Conservation (phyloP, 2,113 vertebrate species). For the Neolamprologus falcicula region DNA sequence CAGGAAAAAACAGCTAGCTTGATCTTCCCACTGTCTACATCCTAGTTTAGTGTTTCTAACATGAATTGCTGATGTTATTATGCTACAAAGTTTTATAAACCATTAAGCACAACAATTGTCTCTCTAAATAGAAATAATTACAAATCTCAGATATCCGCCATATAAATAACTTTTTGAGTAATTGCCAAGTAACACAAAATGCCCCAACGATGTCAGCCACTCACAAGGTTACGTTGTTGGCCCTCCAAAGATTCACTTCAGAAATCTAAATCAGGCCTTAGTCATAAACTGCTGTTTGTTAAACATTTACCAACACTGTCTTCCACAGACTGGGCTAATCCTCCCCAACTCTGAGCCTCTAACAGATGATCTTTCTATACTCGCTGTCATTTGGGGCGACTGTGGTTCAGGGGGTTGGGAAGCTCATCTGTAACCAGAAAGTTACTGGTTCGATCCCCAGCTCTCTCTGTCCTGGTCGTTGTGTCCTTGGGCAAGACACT, state of each 20-base stretch:
- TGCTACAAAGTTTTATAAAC: background rate
- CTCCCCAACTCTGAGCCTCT: background rate
- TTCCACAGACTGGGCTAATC: rapidly evolving
- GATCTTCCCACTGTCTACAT: background rate
- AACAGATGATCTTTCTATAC: background rate
- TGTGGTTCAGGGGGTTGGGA: background rate
- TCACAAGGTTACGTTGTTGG: background rate
- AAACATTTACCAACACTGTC: background rate
- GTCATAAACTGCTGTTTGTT: background rate
- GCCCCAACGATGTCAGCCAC: background rate
- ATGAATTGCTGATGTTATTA: background rate
- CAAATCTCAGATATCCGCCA: background rate
- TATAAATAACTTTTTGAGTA: background rate
- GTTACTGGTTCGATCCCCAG: rapidly evolving
- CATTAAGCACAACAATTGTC: background rate
- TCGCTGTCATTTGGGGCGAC: rapidly evolving
- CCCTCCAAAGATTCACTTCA: background rate
- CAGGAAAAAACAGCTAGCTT: background rate
- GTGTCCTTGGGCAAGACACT: background rate
- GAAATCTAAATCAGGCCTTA: background rate
- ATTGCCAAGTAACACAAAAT: rapidly evolving
- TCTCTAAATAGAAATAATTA: rapidly evolving
- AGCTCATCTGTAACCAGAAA: background rate
- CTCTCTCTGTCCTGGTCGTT: background rate
- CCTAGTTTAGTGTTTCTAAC: background rate